These are phyloP conservation scores for Rhyzopertha dominica DNA, from an alignment of 1,140 invertebrate species.

Conservation along the genomic window DNA sequence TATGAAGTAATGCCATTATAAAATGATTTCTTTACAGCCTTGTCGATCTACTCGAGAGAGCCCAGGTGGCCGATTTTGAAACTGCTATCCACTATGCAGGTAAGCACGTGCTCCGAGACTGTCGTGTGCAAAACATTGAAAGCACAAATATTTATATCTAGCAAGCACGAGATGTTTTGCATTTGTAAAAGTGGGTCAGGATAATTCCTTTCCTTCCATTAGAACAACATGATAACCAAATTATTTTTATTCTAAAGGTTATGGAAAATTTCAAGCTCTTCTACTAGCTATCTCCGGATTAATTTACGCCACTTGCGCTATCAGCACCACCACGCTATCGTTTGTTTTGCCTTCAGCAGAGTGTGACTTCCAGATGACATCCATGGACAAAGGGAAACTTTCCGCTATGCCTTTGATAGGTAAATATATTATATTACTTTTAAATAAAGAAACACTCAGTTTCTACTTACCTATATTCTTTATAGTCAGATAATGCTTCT, in stretches of 20 bases:
- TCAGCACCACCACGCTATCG: conserved; percentile 55
- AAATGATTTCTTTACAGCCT: no score
- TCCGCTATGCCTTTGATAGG: conserved; percentile 55
- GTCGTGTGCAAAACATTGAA: conserved; percentile 4
- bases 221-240: neutral
- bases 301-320: conserved; percentile 66
- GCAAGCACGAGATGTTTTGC: no score
- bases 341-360: conserved; percentile 57
- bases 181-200: neutral
- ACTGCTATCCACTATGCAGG: conserved; percentile 52
- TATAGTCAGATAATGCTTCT: neutral
- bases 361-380: conserved; percentile 52
- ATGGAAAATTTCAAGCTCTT: conserved; percentile 60
- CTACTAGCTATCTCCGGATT: conserved; percentile 58
- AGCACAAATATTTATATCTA: conserved; percentile 6
- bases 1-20: no score
- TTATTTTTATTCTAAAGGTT: conserved; percentile 49
- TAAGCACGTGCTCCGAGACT: conserved; percentile 31
- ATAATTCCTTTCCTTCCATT: conserved; percentile 7
- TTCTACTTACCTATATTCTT: conserved; percentile 1
- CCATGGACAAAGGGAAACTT: conserved; percentile 53
- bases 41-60: no score
- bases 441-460: no score
- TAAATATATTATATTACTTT: no score
- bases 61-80: conserved; percentile 52